A percentile compares a stretch with the other conserved stretches of the same genome.
Conservation (phyloP, 35 echinoderm and acorn worm species). For the Apostichopus japonicus region DNA sequence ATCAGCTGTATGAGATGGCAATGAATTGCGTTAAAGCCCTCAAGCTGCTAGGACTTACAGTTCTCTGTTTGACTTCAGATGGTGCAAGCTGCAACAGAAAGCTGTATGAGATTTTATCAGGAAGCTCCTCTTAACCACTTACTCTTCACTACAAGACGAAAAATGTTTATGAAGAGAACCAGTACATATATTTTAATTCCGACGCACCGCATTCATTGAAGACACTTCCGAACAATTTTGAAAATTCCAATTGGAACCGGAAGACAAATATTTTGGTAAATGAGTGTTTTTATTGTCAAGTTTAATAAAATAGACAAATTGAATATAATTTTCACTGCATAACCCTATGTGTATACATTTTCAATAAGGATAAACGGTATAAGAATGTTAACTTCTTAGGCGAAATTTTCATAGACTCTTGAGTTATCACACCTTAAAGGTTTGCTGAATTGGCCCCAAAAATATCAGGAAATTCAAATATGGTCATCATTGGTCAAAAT, state of each 20-base stretch:
- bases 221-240: constrained; percentile 1
- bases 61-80: neutral
- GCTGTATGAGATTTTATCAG: neutral
- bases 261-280: constrained; percentile 71
- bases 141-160: neutral
- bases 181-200: neutral
- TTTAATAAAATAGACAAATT: no score
- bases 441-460: no score
- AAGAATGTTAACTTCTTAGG: no score
- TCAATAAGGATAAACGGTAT: no score
- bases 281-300: neutral
- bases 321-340: no score
- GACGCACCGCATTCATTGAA: constrained; percentile 21
- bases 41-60: neutral
- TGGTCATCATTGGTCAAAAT: no score
- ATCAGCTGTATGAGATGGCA: neutral
- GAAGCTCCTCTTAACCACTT: neutral
- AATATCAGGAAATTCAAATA: no score
- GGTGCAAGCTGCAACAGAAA: constrained; percentile 33
- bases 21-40: neutral
- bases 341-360: no score
- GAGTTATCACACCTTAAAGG: no score
- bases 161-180: neutral
- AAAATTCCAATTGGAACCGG: constrained; percentile 58
- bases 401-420: no score